These are phyloP conservation scores for Pelodiscus sinensis DNA, from an alignment of 2,113 vertebrate genomes.

Conservation along the genomic window DNA sequence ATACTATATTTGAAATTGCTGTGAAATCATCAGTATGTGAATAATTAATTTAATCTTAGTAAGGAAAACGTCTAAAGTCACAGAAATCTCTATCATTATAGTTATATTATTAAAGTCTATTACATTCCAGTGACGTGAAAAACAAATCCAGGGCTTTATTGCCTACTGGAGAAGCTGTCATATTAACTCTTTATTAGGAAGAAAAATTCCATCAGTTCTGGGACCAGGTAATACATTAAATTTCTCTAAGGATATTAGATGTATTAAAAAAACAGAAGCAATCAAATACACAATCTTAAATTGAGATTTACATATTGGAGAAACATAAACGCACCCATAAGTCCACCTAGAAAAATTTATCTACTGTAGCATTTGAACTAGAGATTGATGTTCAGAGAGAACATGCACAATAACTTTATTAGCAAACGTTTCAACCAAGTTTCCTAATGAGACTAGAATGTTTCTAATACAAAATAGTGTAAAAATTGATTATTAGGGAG, in stretches of 20 bases:
- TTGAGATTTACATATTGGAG: conserved; percentile 18
- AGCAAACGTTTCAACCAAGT: background rate
- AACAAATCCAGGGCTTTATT: conserved; percentile 21
- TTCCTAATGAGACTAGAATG: background rate
- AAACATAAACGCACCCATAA: background rate
- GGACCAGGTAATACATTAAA: background rate
- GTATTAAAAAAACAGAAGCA: conserved; percentile 42
- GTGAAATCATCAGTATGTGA: conserved; percentile 54
- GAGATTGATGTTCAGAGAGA: background rate
- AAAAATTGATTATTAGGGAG: no score
- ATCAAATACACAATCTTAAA: conserved; percentile 33
- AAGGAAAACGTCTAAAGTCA: conserved; percentile 45
- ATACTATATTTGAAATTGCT: conserved; percentile 24
- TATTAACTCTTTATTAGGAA: conserved; percentile 48
- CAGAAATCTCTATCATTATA: conserved; percentile 44
- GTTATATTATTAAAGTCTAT: conserved; percentile 49
- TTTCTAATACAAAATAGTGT: background rate
- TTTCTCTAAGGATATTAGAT: conserved; percentile 16
- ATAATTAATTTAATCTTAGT: conserved; percentile 37
- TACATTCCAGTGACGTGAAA: conserved; percentile 41
- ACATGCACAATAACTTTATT: background rate
- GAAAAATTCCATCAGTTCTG: background rate
- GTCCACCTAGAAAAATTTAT: background rate
- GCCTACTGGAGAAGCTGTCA: background rate
- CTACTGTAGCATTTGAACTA: background rate